phyloP scores from a whole-genome alignment of 2,888 invertebrate genomes.

The Dryomyza anilis region DNA sequence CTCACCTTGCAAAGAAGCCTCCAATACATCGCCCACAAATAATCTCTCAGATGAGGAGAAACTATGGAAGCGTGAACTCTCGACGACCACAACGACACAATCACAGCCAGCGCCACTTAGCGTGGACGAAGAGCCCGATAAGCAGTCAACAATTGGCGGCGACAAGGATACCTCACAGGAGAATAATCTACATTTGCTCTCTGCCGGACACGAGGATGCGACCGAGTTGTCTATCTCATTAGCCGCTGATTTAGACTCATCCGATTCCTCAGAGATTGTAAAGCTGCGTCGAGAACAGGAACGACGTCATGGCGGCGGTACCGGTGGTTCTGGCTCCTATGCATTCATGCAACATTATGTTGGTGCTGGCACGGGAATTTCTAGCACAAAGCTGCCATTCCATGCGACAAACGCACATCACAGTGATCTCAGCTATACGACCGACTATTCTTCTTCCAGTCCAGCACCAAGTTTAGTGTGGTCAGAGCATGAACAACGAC shows the following conservation, averaged over 20 bases:
- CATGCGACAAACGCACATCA: constrained; percentile 34
- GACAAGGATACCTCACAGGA: constrained; percentile 18
- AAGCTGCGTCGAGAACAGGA: constrained; percentile 65
- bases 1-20: constrained; percentile 41
- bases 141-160: background rate
- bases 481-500: constrained; percentile 52
- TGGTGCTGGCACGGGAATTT: background rate
- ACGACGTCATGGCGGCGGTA: constrained; percentile 62
- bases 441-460: constrained; percentile 58
- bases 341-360: constrained; percentile 66
- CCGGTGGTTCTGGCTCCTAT: too few relatives aligned
- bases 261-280: constrained; percentile 49
- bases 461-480: constrained; percentile 57
- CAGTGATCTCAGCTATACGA: constrained; percentile 57
- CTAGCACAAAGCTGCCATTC: constrained; percentile 24
- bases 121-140: constrained; percentile 1
- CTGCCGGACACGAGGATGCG: constrained; percentile 37
- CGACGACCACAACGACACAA: background rate
- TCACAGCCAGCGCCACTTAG: background rate
- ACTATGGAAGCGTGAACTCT: constrained; percentile 51
- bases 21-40: constrained; percentile 43
- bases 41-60: constrained; percentile 59
- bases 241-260: constrained; percentile 48
- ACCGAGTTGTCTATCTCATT: constrained; percentile 46
- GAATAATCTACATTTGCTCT: constrained; percentile 24